A percentile compares a stretch with the other conserved stretches of the same genome.
phyloP scores from a whole-genome alignment of 2,797 vertebrate genomes.

The Bradypodion ventrale region DNA sequence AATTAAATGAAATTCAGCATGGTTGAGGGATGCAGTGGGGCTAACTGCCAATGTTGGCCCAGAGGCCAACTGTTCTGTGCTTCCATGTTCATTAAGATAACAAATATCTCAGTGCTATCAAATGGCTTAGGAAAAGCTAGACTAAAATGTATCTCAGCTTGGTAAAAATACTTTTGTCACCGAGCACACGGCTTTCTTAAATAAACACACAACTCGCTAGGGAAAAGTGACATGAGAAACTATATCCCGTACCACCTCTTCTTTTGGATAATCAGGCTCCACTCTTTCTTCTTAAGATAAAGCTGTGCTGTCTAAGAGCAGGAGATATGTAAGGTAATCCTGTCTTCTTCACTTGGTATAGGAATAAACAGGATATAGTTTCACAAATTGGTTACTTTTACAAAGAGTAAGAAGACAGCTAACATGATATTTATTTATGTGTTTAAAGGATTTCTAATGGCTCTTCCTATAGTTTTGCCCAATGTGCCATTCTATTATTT shows the following conservation, averaged over 20 bases:
- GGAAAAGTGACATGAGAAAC: neutral
- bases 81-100: neutral
- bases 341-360: neutral
- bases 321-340: neutral
- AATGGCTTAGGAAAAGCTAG: neutral
- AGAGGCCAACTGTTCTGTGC: no score
- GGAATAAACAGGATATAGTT: neutral
- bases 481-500: no score
- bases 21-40: no score
- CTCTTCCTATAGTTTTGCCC: neutral
- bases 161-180: neutral
- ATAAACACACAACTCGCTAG: neutral
- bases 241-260: neutral
- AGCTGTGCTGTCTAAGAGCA: neutral
- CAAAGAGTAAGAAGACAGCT: neutral
- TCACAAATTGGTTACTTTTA: neutral
- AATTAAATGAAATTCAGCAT: no score
- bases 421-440: neutral
- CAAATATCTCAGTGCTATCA: neutral
- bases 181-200: neutral
- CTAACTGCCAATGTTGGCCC: no score
- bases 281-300: neutral
- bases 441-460: neutral
- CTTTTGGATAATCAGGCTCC: neutral
- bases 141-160: neutral